phyloP scores from a whole-genome alignment of 2,888 invertebrate genomes.

The Rotaria sp. region DNA sequence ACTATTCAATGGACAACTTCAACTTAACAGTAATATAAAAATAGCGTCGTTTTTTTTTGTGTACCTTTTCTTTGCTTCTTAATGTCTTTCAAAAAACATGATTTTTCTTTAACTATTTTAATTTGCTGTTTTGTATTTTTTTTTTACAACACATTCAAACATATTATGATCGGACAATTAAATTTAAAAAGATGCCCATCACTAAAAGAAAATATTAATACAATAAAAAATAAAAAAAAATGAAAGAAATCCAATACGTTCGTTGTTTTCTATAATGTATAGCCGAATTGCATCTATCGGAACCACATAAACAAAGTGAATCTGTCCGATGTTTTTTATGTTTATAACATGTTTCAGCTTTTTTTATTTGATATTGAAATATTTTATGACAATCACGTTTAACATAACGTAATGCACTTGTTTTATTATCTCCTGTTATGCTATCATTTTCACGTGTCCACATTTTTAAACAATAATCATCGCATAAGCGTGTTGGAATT shows the following conservation, averaged over 20 bases:
- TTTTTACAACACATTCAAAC: slow-evolving; percentile 7
- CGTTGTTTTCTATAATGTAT: neutral
- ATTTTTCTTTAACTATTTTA: neutral
- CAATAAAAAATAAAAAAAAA: neutral
- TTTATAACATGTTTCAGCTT: slow-evolving; percentile 29
- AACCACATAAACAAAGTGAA: neutral
- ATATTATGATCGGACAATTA: neutral
- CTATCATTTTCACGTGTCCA: slow-evolving; percentile 30
- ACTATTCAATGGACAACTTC: neutral
- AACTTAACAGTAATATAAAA: neutral
- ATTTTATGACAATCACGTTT: slow-evolving; percentile 28
- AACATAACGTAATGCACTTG: slow-evolving; percentile 17
- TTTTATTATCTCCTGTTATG: neutral
- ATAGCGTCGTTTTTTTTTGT: neutral
- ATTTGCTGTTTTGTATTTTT: neutral
- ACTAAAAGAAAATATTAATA: neutral
- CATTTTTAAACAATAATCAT: slow-evolving; percentile 29
- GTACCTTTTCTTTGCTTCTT: neutral
- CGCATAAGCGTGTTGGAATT: slow-evolving; percentile 13
- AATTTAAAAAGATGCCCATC: neutral
- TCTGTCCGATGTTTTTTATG: slow-evolving; percentile 14
- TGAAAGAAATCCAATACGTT: neutral
- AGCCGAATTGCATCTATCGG: slow-evolving; percentile 20
- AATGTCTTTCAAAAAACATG: neutral
- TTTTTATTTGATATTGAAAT: slow-evolving; percentile 16